Base-by-base conservation (phyloP, 1,140 invertebrate species). In the Drosophila tropicalis region DNA sequence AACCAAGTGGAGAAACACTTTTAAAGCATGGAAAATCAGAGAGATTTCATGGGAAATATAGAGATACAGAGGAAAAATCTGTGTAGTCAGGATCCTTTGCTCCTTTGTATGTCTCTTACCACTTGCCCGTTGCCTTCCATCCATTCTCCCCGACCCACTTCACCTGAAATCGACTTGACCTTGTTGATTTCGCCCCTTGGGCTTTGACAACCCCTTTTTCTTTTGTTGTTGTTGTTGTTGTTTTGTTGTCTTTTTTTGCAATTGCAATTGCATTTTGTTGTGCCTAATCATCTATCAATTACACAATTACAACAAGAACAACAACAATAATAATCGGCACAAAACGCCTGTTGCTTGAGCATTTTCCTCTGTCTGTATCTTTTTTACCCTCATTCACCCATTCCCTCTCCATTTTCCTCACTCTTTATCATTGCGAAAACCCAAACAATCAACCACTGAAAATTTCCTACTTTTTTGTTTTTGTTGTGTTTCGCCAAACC, bases 251-350 rank as follows among this genome's bases (percentile, higher is more conserved):
- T 0, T 36, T 15, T 62, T 29, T 36, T n/a, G 57, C 72, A 64
- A 41, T 70, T 73, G 63, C 57, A 40, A 60, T 58, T 70, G 65
- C 77, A 79, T 73, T 79, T 25, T 19, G 10, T 63, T 72, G 51
- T 87, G 62, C 74, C 67, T 83, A 87, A 86, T 86, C 83, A 76
- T 87, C 87, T 82, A 86, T 87, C 83, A 87, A 89, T 87, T 87
- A 87, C 79, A 70, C 83, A 87, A 87, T 89, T 87, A 86, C 83
- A 68, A 67, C 83, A 63, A 32, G 29, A 63, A 86, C 83, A 68
- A 67, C 83, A 63, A 32, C 41, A 63, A 71, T 82, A 85, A 82
- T 73, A 80, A 76, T 67, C 56, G 62, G 55, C 44, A 22, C 17
- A 47, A 25, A 36, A 61, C 67, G 82, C 82, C 83, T 87, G 83